Base-by-base conservation (phyloP, 2,113 vertebrate genomes). In the Corythoichthys haematopterus region DNA sequence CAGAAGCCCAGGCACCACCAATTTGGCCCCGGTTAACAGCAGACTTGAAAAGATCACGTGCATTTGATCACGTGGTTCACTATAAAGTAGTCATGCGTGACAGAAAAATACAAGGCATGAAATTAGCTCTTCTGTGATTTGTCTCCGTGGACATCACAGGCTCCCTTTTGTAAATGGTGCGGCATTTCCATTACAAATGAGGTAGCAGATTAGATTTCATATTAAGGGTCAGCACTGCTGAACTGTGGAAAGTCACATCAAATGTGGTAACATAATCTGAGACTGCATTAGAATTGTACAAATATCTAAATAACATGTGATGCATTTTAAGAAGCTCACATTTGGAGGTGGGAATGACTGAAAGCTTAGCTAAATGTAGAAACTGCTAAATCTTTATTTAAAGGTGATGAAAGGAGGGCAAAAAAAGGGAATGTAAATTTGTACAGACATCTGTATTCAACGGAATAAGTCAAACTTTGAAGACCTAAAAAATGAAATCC, bases 91-190 rank as follows among this genome's bases (percentile, higher is more conserved):
- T 69, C 76, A 83, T 76, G 85, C 83, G 75, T 86, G 80, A 83
- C 71, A 72, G 76, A 67, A 82, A 86, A 86, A 88, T 84, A 86
- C 77, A 81, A 81, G 74, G 83, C 84, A 85, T 88, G 80, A 90
- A 91, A 91, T 89, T 82, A 87, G 82, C 81, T 84, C 56, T 78
- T 74, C 68, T 82, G 75, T 81, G 80, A 88, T 81, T 70, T 51
- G 61, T 66, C 72, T 78, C 74, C 58, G 47, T 53, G 43, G 71
- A 82, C 60, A 64, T 80, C 48, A 53, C 38, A 72, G 68, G 43
- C 70, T 68, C 70, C 50, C 68, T 77, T 70, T 60, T 81, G 74
- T 75, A 76, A 70, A 79, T 64, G 51, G 62, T 46, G 33, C 62
- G 15, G 35, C 53, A 67, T 73, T 86, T 71, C 48, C 75, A 69